Evolutionary conservation across 1,140 invertebrate species (phyloP).

Genomic region (Pentalonia nigronervosa): DNA sequence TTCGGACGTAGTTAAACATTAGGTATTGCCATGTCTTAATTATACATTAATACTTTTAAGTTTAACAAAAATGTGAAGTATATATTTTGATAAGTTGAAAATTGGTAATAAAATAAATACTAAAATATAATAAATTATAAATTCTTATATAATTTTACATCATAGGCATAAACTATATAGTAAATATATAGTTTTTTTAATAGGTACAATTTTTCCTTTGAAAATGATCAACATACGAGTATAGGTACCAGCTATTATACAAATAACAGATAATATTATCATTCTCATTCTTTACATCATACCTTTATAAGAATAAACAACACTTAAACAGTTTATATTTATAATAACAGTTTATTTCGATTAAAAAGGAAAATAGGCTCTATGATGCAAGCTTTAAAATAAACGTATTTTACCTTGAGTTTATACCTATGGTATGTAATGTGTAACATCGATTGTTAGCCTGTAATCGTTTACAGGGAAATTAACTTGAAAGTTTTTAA

Average conservation of each 20-base stretch:
- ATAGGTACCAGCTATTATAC: too few relatives aligned
- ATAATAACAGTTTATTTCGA: not conserved
- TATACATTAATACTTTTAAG: too few relatives aligned
- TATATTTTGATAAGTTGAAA: too few relatives aligned
- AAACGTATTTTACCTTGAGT: not conserved
- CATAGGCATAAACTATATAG: too few relatives aligned
- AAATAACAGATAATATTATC: not conserved
- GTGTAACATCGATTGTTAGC: not conserved
- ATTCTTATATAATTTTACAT: too few relatives aligned
- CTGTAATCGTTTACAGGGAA: not conserved
- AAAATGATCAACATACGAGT: too few relatives aligned
- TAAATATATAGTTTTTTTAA: too few relatives aligned
- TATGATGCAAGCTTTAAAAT: not conserved
- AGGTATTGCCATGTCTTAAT: too few relatives aligned
- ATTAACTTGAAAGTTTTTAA: constrained; percentile 9
- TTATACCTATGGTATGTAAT: not conserved
- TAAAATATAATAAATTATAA: too few relatives aligned
- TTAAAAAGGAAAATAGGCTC: not conserved
- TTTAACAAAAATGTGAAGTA: too few relatives aligned
- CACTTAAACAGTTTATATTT: not conserved
- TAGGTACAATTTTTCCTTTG: too few relatives aligned
- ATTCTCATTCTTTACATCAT: not conserved
- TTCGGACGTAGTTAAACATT: not conserved
- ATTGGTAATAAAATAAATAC: too few relatives aligned
- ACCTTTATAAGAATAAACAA: not conserved